Percentiles rank a stretch among this genome's conserved stretches.
Evolutionary conservation across 2,888 invertebrate genomes (phyloP).

Genomic region (Zygothrica quintamaculata): DNA sequence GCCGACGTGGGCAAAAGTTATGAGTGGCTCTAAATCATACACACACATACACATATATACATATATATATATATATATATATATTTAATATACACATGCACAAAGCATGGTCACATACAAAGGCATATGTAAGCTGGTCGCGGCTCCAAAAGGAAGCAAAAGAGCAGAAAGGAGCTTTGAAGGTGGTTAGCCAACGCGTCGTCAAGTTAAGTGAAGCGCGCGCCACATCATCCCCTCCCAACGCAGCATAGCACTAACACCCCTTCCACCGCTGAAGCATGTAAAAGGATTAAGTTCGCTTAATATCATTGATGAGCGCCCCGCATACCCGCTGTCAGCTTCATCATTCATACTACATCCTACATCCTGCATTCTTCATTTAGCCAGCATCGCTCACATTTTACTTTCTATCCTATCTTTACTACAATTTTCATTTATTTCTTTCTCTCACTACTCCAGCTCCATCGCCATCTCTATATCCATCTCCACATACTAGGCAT

Average conservation of each 20-base stretch:
- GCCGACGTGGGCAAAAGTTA: slow-evolving; percentile 65
- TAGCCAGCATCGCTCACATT: not conserved
- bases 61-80: slow-evolving; percentile 29
- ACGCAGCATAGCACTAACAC: too few relatives aligned
- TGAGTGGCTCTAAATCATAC: slow-evolving; percentile 68
- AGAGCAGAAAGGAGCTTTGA: slow-evolving; percentile 22
- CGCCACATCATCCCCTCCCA: too few relatives aligned
- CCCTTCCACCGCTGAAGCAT: slow-evolving; percentile 58
- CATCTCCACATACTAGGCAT: too few relatives aligned
- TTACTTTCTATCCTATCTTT: slow-evolving; percentile 3
- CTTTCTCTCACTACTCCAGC: not conserved
- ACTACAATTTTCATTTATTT: not conserved
- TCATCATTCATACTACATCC: not conserved
- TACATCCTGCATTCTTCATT: slow-evolving; percentile 1
- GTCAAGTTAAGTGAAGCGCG: slow-evolving; percentile 57
- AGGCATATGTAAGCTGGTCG: slow-evolving; percentile 54
- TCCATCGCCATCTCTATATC: not conserved
- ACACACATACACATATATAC: slow-evolving; percentile 30
- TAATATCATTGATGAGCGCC: slow-evolving; percentile 77
- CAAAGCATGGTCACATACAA: slow-evolving; percentile 12
- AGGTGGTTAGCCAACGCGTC: slow-evolving; percentile 1
- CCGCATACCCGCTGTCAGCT: slow-evolving; percentile 12
- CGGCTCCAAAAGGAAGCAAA: slow-evolving; percentile 32
- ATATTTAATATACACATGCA: slow-evolving; percentile 22
- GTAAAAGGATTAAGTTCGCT: slow-evolving; percentile 78